These are phyloP conservation scores for Poeciliopsis paucimaculata DNA, from an alignment of 2,797 vertebrate genomes.

Conservation along the genomic window DNA sequence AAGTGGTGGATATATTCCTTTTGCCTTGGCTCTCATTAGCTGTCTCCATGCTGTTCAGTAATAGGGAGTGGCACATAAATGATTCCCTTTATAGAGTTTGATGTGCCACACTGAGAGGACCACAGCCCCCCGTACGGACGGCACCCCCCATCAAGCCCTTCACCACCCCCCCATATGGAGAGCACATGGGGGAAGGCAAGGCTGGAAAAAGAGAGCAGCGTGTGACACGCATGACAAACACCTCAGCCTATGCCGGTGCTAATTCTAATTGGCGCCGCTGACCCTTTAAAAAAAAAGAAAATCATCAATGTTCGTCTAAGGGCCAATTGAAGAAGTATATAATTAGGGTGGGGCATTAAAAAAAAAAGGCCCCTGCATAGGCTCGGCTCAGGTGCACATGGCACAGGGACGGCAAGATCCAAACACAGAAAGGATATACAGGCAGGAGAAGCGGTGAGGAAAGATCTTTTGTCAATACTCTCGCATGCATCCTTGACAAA, in stretches of 20 bases:
- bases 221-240: constrained; percentile 76
- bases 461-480: constrained; percentile 84
- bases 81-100: constrained; percentile 92
- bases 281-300: constrained; percentile 77
- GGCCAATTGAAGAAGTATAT: constrained; percentile 73
- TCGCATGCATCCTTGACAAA: constrained; percentile 83
- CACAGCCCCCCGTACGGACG: constrained; percentile 81
- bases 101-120: constrained; percentile 87
- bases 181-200: constrained; percentile 41
- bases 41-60: constrained; percentile 88
- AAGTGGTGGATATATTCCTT: constrained; percentile 84
- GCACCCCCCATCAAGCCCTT: constrained; percentile 63
- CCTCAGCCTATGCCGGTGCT: constrained; percentile 63
- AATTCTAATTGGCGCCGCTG: constrained; percentile 80
- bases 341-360: constrained; percentile 70
- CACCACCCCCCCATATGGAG: constrained; percentile 60
- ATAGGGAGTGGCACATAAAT: constrained; percentile 89
- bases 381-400: constrained; percentile 44
- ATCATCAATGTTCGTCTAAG: constrained; percentile 77
- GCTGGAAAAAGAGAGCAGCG: constrained; percentile 41
- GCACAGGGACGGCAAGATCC: constrained; percentile 29
- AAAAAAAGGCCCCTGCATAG: constrained; percentile 45
- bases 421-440: constrained; percentile 43
- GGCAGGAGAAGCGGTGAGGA: constrained; percentile 58
- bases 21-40: constrained; percentile 89